These are phyloP conservation scores for Tychaedon coryphoeus DNA, from an alignment of 2,113 vertebrate genomes.

Conservation along the genomic window DNA sequence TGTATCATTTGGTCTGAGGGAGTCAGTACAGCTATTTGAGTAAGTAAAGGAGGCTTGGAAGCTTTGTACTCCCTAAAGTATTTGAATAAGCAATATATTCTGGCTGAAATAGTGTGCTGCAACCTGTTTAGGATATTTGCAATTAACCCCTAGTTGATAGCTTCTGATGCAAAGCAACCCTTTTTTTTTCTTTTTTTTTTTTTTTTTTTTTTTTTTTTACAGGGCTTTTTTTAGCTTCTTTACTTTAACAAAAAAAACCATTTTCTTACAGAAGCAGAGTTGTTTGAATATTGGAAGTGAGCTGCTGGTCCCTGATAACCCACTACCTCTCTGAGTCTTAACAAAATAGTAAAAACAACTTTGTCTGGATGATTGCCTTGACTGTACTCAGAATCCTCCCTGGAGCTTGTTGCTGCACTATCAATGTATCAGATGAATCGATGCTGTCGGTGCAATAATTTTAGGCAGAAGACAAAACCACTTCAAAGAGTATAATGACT, in stretches of 20 bases:
- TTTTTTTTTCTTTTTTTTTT: neutral
- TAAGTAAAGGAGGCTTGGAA: neutral
- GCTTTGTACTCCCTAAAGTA: neutral
- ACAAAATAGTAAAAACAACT: slow-evolving; percentile 16
- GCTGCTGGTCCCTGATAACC: neutral
- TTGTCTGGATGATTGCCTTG: slow-evolving; percentile 42
- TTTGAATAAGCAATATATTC: neutral
- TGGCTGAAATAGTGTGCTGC: neutral
- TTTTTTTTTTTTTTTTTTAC: neutral
- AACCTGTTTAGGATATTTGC: neutral
- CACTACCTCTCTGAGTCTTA: neutral
- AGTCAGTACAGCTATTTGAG: neutral
- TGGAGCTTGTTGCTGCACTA: slow-evolving; percentile 45
- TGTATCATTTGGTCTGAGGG: neutral
- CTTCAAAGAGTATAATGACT: slow-evolving; percentile 75
- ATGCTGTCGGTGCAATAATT: slow-evolving; percentile 71
- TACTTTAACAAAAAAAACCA: neutral
- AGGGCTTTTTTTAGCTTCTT: neutral
- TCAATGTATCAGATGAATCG: slow-evolving; percentile 73
- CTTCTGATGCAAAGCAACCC: neutral
- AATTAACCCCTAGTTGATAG: slow-evolving; percentile 27
- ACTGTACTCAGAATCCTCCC: slow-evolving; percentile 48
- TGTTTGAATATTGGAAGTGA: neutral
- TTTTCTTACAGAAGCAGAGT: neutral
- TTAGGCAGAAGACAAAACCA: slow-evolving; percentile 75